These are phyloP conservation scores for Drosophila jambulina DNA, from an alignment of 1,140 invertebrate genomes.

Conservation along the genomic window DNA sequence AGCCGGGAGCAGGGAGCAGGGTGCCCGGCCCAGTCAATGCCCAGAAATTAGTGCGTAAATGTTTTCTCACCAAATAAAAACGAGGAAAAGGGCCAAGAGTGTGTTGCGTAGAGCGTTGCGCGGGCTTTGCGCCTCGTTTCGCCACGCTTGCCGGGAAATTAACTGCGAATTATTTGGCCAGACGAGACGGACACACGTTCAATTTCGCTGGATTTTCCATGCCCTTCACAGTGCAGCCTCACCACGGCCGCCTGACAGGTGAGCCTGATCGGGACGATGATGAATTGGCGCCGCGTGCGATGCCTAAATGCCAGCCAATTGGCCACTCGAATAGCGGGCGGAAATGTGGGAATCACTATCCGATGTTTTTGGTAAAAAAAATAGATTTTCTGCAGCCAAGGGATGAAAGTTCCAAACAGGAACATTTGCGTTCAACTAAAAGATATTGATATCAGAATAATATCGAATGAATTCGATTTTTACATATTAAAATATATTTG, in stretches of 20 bases:
- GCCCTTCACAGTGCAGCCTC: slow-evolving; percentile 49
- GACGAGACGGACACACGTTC: slow-evolving; percentile 63
- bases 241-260: slow-evolving; percentile 57
- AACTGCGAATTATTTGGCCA: slow-evolving; percentile 79
- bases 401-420: background rate
- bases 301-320: slow-evolving; percentile 32
- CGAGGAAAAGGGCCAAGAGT: slow-evolving; percentile 9
- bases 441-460: too few relatives aligned
- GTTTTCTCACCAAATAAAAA: slow-evolving; percentile 85
- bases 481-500: too few relatives aligned
- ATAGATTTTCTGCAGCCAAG: background rate
- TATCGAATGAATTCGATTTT: too few relatives aligned
- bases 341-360: slow-evolving; percentile 38
- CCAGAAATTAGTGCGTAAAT: slow-evolving; percentile 84
- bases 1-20: slow-evolving; percentile 23
- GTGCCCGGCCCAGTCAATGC: slow-evolving; percentile 44
- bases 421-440: background rate
- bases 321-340: slow-evolving; percentile 17
- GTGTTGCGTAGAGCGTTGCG: slow-evolving; percentile 8
- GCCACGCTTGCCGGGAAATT: slow-evolving; percentile 81
- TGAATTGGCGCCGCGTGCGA: slow-evolving; percentile 47
- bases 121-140: slow-evolving; percentile 73
- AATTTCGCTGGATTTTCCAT: slow-evolving; percentile 72
- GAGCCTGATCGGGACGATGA: slow-evolving; percentile 55
- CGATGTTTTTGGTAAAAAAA: background rate